Evolutionary conservation across 2,797 vertebrate genomes (phyloP).

Genomic region (Enteromius argenteus): DNA sequence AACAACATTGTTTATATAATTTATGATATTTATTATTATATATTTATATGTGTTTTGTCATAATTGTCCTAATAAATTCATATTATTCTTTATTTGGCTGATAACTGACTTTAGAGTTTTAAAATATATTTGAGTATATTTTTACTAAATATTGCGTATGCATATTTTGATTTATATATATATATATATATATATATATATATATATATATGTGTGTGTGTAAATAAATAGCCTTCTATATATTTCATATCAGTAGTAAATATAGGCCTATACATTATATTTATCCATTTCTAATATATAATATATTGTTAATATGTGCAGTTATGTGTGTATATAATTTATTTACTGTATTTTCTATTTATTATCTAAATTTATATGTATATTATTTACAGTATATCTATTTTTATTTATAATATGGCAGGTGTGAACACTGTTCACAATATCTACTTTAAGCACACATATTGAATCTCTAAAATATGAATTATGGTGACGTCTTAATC

Average conservation of each 20-base stretch:
- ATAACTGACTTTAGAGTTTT: no score
- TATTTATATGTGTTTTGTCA: neutral
- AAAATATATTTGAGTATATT: no score
- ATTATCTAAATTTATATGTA: neutral
- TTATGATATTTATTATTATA: no score
- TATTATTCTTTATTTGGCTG: neutral
- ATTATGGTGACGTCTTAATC: neutral
- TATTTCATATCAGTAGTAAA: neutral
- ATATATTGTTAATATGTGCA: neutral
- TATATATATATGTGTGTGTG: neutral
- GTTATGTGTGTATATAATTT: neutral
- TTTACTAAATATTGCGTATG: neutral
- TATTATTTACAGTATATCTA: neutral
- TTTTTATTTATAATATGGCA: neutral
- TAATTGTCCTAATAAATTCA: neutral
- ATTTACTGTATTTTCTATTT: neutral
- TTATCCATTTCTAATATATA: neutral
- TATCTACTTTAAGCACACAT: neutral
- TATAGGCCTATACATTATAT: neutral
- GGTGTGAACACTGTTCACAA: neutral
- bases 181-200: neutral
- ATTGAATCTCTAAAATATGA: neutral
- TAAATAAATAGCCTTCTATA: neutral
- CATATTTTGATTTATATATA: neutral
- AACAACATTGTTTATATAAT: no score